Base-by-base conservation (phyloP, 2,113 vertebrate species). In the Erpornis zantholeuca region DNA sequence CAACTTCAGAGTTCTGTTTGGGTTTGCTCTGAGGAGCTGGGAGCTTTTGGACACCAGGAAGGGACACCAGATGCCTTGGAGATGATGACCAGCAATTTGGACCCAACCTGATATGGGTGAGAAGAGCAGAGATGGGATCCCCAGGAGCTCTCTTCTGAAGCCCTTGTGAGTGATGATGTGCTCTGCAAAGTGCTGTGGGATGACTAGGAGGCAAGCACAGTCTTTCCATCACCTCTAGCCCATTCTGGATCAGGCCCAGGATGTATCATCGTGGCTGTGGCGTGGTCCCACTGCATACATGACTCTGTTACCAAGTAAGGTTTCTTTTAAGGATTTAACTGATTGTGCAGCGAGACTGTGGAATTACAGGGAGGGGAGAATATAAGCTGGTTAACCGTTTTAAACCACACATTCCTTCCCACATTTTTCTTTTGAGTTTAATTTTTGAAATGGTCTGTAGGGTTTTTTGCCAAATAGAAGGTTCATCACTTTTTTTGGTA, bases 221-320 rank as follows among this genome's bases (percentile, higher is more conserved):
- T 11, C 49, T 70, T 86, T 86, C 68, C 72, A 47, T 49, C 40
- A 31, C 45, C 27, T 56, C 53, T 56, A 89, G 38, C n/a, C 19
- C 11, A 1, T 49, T 50, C 52, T 78, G 80, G 64, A 63, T 52
- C 40, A 25, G 47, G 31, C n/a, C 49, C 83, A 83, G 60, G 35
- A 68, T 81, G 38, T 16, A 47, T 70, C 86, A 42, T 17, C 0
- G 0, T 21, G 38, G 49, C 23, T 3, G 0, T 44, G 28, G 36
- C 16, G 11, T 16, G 25, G 56, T n/a, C 35, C 72, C 82, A 77
- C 40, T 86, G 60, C 45, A 22, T 17, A 27, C 25, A 38, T 0
- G 10, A 36, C 27, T 35, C 13, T 54, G 40, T 60, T 47, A 68
- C 57, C 65, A 84, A 70, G 40, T 40, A 60, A 76, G 18, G 15